These are phyloP conservation scores for Sebastes alutus DNA, from an alignment of 2,797 vertebrate genomes.

Conservation along the genomic window DNA sequence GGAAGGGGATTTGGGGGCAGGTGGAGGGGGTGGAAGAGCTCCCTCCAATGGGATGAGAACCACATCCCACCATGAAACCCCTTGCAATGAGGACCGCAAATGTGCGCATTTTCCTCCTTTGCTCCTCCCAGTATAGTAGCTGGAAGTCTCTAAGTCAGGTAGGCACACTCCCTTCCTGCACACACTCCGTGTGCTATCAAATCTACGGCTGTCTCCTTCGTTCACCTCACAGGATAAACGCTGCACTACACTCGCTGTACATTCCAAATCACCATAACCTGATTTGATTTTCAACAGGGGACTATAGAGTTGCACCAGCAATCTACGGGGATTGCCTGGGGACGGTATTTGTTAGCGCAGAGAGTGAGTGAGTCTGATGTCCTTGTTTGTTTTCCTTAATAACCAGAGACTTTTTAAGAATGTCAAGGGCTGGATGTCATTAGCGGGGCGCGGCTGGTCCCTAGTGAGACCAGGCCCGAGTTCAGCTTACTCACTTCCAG, in stretches of 20 bases:
- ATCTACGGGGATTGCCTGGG: conserved; percentile 40
- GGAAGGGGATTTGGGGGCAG: conserved; percentile 68
- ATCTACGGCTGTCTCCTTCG: conserved; percentile 27
- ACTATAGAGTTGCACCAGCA: conserved; percentile 51
- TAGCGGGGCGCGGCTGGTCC: conserved; percentile 73
- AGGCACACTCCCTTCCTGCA: conserved; percentile 23
- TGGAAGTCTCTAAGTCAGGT: conserved; percentile 9
- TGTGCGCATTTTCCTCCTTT: background rate
- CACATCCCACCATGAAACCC: conserved; percentile 44
- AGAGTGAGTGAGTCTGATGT: conserved; percentile 64
- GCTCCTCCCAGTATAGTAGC: conserved; percentile 9
- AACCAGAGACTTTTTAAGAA: conserved; percentile 76
- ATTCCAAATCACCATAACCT: conserved; percentile 51
- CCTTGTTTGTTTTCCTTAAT: conserved; percentile 79
- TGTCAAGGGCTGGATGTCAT: conserved; percentile 80
- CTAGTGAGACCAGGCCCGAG: conserved; percentile 69
- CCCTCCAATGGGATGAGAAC: conserved; percentile 75
- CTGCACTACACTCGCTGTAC: conserved; percentile 2
- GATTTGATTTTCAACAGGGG: conserved; percentile 51
- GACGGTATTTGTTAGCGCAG: conserved; percentile 65
- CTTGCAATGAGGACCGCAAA: conserved; percentile 42
- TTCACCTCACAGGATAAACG: conserved; percentile 36
- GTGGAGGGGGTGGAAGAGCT: conserved; percentile 68
- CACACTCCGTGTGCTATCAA: conserved; percentile 20
- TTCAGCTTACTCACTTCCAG: conserved; percentile 79